Base-by-base conservation (phyloP, 1,140 invertebrate genomes). In the Glomeris maerens region DNA sequence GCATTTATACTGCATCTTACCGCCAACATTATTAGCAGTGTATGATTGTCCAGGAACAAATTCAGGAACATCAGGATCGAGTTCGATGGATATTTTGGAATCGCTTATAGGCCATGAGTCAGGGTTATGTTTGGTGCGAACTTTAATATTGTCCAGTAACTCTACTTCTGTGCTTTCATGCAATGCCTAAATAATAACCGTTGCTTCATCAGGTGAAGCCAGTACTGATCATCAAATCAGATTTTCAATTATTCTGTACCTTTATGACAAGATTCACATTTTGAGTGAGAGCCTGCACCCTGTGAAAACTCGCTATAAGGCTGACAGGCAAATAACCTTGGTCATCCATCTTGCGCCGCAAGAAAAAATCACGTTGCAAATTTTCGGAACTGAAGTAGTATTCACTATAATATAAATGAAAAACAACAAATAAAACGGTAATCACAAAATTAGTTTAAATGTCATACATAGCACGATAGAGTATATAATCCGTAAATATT, bases 341-440 rank as follows among this genome's bases (percentile, higher is more conserved):
- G 14, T 77, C 61, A 61, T 92, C 84, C 95, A 99, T 98, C 76
- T 94, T 94, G 52, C 90, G 78, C 47, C 95, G 77, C 56, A 99
- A 73, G 71, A 94, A 99, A 68, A 96, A 91, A 66, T 98, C 95
- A 60, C 86, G 80, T 57, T 84, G 78, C 45, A 99, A 73, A 73
- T 99, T 99, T 60, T 97, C 92, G 59, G 85, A 82, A 64, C 90
- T 95, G 71, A 99, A 98, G 76, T 99, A 99, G 71, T 98, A 99
- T 72, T 98, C 94, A 66, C 92, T 96, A 70, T 27, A 78, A 75
- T 57, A 58, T 47, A 53, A 54, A 57, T 57, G 49, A 60, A 55
- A 50, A 52, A n/a, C n/a, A n/a, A n/a, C n/a, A n/a, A n/a, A n/a
- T n/a, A 48, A 51, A 39, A 27, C 17, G 14, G 21, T 39, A 53